Evolutionary conservation across 2,113 vertebrate species (phyloP).

Genomic region (Cavia porcellus): DNA sequence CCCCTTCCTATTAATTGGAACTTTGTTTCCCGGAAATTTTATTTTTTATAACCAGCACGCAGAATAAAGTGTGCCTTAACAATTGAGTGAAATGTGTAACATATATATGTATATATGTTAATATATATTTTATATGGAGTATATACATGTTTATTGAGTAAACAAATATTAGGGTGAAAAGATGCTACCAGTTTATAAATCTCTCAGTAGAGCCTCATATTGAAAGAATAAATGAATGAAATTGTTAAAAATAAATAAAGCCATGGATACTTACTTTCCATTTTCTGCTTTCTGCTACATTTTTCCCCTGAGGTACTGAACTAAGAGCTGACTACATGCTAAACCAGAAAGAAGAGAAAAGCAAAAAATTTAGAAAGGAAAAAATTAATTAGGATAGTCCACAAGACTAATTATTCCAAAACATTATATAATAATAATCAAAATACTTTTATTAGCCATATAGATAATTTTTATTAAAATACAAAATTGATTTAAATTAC

Average conservation of each 20-base stretch:
- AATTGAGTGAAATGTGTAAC: not conserved
- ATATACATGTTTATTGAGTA: not conserved
- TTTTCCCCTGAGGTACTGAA: not conserved
- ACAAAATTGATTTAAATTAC: not conserved
- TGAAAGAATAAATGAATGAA: not conserved
- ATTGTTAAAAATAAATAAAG: not conserved
- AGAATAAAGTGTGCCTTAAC: not conserved
- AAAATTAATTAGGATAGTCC: not conserved
- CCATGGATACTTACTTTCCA: not conserved
- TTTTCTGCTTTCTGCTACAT: not conserved
- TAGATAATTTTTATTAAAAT: not conserved
- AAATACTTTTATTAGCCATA: not conserved
- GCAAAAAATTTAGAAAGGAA: not conserved
- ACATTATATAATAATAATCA: not conserved
- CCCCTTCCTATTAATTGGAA: not conserved
- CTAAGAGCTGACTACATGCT: not conserved
- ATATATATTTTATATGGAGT: not conserved
- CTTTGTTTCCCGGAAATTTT: not conserved
- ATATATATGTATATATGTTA: not conserved
- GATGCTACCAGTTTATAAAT: not conserved
- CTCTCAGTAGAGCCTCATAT: not conserved
- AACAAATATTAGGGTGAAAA: not conserved
- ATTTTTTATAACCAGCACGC: not conserved
- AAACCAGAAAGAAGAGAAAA: not conserved
- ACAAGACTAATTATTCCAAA: constrained; percentile 8